Evolutionary conservation across 1,140 invertebrate genomes (phyloP), one percentile per base, ranked within the genome.

Genomic region (Pteromalus puparum): DNA sequence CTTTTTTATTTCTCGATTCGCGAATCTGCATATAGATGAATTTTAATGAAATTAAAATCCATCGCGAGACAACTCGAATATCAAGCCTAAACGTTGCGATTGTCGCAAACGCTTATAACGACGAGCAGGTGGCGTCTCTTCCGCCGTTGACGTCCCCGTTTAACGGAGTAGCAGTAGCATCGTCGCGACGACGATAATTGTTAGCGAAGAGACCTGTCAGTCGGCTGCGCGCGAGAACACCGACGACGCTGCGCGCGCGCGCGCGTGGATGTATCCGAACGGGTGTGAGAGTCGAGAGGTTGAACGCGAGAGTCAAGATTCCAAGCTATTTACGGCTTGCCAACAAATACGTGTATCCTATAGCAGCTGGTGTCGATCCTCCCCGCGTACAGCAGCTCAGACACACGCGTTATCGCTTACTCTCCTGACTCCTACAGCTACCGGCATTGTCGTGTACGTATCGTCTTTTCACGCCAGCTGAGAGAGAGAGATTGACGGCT

Each of bases 131-230:
- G 61, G 68, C 68, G 26, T 28, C 1, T 30, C 68, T 26, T 30
- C 18, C 24, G 0, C 9, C 21, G n/a, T n/a, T 30, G 21, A 65
- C 24, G 28, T 65, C 15, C 21, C 48, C 48, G 26, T 65, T 77
- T 77, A 77, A 34, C 75, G 24, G 12, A 48, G 10, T 48, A 15
- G 53, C 21, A 61, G 53, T 5, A 5, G 53, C 53, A n/a, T 89
- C 90, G 89, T 88, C 88, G 89, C 90, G 90, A 90, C 91, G 91
- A 92, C 91, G 92, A 92, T 93, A 93, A 92, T 92, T 91, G 91
- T 92, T 90, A 90, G 89, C 87, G 87, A 91, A 90, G 89, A 88
- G 91, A 89, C 89, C 89, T 92, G 90, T 91, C 89, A 82, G 65
- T 81, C 78, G 42, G 30, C 30, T 5, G 3, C 73, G 38, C 76